phyloP scores from a whole-genome alignment of 2,888 invertebrate species.

The Cataglyphis cursor region DNA sequence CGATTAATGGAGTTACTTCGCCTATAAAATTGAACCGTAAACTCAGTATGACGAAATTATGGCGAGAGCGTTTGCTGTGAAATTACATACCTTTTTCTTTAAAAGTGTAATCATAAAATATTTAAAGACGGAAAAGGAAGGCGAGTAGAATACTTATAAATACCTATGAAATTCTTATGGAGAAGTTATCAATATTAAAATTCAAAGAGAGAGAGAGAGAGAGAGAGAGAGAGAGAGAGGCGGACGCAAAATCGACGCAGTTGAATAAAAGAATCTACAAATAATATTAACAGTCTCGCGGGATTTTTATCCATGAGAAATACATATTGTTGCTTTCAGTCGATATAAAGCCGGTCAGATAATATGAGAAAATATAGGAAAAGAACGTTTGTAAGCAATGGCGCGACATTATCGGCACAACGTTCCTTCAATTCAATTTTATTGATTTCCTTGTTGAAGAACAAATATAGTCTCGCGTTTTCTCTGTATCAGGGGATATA shows the following conservation, averaged over 20 bases:
- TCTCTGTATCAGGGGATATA: conserved; percentile 13
- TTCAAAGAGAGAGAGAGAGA: neutral
- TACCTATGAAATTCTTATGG: conserved; percentile 22
- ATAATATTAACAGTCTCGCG: conserved; percentile 29
- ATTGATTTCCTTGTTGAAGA: conserved; percentile 34
- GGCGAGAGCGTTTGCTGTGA: conserved; percentile 15
- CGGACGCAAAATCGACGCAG: neutral
- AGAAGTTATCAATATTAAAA: conserved; percentile 41
- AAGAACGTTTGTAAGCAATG: conserved; percentile 34
- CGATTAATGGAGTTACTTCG: conserved; percentile 45
- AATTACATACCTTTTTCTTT: conserved; percentile 31
- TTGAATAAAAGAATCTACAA: conserved; percentile 9
- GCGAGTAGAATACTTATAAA: neutral
- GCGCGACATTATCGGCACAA: conserved; percentile 41
- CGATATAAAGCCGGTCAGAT: conserved; percentile 34
- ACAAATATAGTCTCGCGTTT: conserved; percentile 24
- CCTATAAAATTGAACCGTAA: conserved; percentile 43
- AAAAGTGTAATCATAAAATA: conserved; percentile 27
- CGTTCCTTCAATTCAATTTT: conserved; percentile 34
- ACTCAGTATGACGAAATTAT: conserved; percentile 29
- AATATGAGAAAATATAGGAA: conserved; percentile 18
- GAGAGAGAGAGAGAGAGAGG: neutral
- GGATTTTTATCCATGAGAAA: conserved; percentile 24
- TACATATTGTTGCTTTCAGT: conserved; percentile 22
- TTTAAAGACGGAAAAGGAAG: neutral